Percentiles rank a stretch among this genome's conserved stretches.
These are phyloP conservation scores for Harlomillsia oculata DNA, from an alignment of 1,140 invertebrate genomes.

Conservation along the genomic window DNA sequence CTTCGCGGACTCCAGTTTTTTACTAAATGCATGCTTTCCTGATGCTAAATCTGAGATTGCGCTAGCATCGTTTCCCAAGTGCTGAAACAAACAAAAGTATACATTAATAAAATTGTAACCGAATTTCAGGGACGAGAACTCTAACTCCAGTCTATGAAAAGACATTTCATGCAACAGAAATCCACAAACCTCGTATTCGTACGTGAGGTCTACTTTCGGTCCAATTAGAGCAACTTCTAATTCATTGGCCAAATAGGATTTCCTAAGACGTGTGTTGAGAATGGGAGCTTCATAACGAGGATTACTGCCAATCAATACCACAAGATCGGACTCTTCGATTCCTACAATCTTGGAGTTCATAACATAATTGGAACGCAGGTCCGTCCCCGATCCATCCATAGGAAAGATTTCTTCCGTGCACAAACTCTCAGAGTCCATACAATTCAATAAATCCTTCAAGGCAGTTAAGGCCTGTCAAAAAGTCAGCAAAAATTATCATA, in stretches of 20 bases:
- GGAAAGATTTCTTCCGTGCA: constrained; percentile 88
- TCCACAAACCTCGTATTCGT: constrained; percentile 66
- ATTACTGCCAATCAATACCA: constrained; percentile 92
- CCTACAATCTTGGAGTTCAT: constrained; percentile 79
- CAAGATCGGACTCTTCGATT: constrained; percentile 85
- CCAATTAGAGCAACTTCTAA: constrained; percentile 76
- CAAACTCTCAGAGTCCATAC: constrained; percentile 70
- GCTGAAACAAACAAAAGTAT: constrained; percentile 43
- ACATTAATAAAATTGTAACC: background rate
- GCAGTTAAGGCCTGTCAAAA: constrained; percentile 58
- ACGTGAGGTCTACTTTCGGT: constrained; percentile 83
- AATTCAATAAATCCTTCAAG: constrained; percentile 89
- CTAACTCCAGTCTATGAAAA: no score
- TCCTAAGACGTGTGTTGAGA: constrained; percentile 88
- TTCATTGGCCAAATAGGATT: constrained; percentile 80
- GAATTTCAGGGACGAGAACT: constrained; percentile 1
- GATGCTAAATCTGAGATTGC: constrained; percentile 61
- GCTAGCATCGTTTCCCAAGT: constrained; percentile 68
- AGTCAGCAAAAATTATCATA: background rate
- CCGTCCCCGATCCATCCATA: constrained; percentile 69
- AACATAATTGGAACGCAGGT: constrained; percentile 82
- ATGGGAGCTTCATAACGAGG: constrained; percentile 95
- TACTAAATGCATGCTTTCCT: constrained; percentile 64
- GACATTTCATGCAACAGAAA: no score
- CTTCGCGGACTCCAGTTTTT: constrained; percentile 66